Base-by-base conservation (phyloP, 1,140 invertebrate species). In the Drosophila subpulchrella region DNA sequence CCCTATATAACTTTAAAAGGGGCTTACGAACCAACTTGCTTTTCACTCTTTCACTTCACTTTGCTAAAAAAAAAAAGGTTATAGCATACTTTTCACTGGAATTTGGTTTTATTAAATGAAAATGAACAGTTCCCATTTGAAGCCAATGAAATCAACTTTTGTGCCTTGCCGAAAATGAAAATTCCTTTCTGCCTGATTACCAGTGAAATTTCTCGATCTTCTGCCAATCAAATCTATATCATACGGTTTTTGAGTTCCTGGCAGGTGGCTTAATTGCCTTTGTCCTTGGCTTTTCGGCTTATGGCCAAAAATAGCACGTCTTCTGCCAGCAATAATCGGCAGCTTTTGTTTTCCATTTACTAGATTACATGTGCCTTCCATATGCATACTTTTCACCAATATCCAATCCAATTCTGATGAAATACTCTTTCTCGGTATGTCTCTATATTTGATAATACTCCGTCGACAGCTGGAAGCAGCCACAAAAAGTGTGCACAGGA, bases 281-380 rank as follows among this genome's bases (percentile, higher is more conserved):
- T 47, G 15, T 17, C 27, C 41, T 47, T 38, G 60, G 34, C 24
- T 56, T 39, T 36, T 53, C 0, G 10, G 17, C 36, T 36, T 30
- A 53, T 51, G 20, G 3, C 10, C 12, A 36, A 17, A 12, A 20
- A 11, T n/a, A 36, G 13, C 10, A 41, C 13, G 20, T 15, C 7
- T 39, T 32, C 30, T 41, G 24, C 46, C 7, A 34, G 58, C 59
- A 53, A 65, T 65, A 68, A 53, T 65, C 65, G 34, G 38, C 36
- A 44, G 62, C 62, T 46, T 68, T 66, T 53, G 61, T 68, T 54
- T 66, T 44, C 56, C 59, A 24, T 46, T 65, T 41, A 59, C 17
- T n/a, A 6, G 47, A 66, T 54, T 66, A 66, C 65, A 32, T 10
- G 12, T 32, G 47, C 8, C 46, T 67, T 38, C 38, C 61, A 66